Conservation (phyloP, 2,797 vertebrate genomes). For the Allenopithecus nigroviridis region DNA sequence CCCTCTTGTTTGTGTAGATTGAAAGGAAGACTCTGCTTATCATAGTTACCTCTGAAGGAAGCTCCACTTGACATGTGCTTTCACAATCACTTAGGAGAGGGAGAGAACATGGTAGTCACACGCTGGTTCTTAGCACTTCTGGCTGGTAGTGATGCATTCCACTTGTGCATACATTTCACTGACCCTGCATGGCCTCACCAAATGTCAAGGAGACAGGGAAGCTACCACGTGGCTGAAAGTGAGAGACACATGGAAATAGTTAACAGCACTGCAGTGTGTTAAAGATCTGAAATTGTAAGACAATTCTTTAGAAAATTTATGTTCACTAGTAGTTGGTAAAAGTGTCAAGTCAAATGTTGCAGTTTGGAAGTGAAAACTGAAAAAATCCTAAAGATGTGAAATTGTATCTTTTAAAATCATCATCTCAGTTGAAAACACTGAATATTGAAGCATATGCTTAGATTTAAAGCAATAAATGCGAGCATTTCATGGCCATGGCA, state of each 20-base stretch:
- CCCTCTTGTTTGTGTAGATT: background rate
- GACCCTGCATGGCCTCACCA: background rate
- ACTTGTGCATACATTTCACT: background rate
- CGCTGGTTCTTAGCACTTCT: background rate
- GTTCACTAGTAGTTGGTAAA: background rate
- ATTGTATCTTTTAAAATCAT: conserved; percentile 1
- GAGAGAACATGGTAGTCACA: background rate
- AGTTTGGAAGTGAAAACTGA: background rate
- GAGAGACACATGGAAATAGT: background rate
- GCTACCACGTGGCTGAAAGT: background rate
- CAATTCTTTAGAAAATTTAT: background rate
- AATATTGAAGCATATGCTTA: background rate
- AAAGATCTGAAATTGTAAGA: background rate
- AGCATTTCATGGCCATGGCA: background rate
- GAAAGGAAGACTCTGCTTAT: background rate
- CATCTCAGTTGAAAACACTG: background rate
- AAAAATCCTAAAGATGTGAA: background rate
- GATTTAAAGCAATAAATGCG: background rate
- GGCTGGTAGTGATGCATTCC: background rate
- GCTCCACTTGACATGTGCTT: background rate
- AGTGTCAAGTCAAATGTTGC: background rate
- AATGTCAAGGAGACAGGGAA: background rate
- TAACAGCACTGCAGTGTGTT: background rate
- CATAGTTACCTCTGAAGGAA: background rate
- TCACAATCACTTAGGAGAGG: background rate